These are phyloP conservation scores for Daubentonia madagascariensis DNA, from an alignment of 2,113 vertebrate species.

Conservation along the genomic window DNA sequence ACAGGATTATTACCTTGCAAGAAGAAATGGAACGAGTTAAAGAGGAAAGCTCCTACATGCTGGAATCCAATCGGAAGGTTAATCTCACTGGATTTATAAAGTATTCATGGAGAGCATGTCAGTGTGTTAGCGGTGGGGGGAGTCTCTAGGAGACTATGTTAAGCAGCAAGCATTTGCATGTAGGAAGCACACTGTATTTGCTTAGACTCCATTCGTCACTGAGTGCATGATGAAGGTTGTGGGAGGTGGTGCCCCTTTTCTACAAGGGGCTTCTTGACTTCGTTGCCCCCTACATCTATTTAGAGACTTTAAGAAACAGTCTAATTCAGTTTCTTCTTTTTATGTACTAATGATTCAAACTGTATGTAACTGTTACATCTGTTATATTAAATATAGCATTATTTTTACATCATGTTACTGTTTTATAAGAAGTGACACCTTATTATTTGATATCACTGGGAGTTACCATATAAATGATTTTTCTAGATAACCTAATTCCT, in stretches of 20 bases:
- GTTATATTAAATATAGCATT: constrained; percentile 1
- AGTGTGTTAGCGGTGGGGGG: background rate
- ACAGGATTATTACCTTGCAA: constrained; percentile 97
- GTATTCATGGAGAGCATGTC: background rate
- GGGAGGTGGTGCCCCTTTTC: too few species aligned
- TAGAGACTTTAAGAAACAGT: background rate
- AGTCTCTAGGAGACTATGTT: background rate
- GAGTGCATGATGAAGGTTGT: background rate
- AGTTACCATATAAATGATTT: background rate
- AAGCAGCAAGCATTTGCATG: background rate
- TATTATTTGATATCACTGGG: background rate
- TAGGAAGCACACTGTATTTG: background rate
- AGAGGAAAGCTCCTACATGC: constrained; percentile 92
- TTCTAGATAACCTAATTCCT: background rate
- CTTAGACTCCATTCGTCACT: background rate
- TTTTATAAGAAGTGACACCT: background rate
- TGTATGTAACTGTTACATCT: background rate
- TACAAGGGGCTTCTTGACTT: background rate
- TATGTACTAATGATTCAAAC: background rate
- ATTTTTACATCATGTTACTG: background rate
- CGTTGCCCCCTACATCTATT: background rate
- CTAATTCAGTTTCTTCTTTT: background rate
- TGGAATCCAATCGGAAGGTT: constrained; percentile 94
- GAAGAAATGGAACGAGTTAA: constrained; percentile 97
- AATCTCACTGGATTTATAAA: constrained; percentile 41